Evolutionary conservation across 2,888 invertebrate species (phyloP), one percentile per base, ranked within the genome.

Genomic region (Nowickia ferox): DNA sequence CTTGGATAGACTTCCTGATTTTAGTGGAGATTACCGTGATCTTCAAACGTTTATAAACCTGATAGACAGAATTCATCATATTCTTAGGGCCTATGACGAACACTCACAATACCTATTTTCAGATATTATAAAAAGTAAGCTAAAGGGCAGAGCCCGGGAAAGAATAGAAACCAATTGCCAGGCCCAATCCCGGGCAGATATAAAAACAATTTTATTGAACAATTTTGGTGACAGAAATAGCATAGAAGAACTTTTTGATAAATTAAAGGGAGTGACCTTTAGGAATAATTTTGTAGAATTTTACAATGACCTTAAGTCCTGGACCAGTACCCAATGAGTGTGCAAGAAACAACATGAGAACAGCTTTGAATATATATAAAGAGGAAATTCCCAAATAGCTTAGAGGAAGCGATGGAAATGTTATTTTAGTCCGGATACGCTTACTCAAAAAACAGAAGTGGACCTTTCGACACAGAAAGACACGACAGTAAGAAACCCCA

Each of bases 111-210:
- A 9, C 15, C 1, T 63, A 1, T 63, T 44, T 5, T 9, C 5
- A 10, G 66, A 51, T 38, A 5, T 68, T 11, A 68, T 51, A 10
- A 66, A 48, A 9, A 68, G 51, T 2, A 51, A 17, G 15, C 17
- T 63, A 8, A 44, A 63, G 15, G 22, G 8, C 46, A 44, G 9
- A 9, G 61, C 61, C 1, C n/a, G 30, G n/a, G 65, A 46, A 10
- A 38, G 15, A 46, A 46, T 65, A 2, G 65, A 65, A 46, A 65
- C 46, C 15, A 65, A 65, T n/a, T 66, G 13, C 46, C 65, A 66
- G 1, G 65, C 22, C 2, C 3, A 22, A 1, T 4, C 65, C 4
- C 48, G 66, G 66, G 11, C 51, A 4, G 66, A 51, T 9, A 17
- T 68, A 5, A 68, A 48, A 30, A 17, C 38, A 11, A 13, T 68